Percentiles rank a stretch among this genome's conserved stretches.
Evolutionary conservation across 2,113 vertebrate species (phyloP).

Genomic region (Takifugu bimaculatus): DNA sequence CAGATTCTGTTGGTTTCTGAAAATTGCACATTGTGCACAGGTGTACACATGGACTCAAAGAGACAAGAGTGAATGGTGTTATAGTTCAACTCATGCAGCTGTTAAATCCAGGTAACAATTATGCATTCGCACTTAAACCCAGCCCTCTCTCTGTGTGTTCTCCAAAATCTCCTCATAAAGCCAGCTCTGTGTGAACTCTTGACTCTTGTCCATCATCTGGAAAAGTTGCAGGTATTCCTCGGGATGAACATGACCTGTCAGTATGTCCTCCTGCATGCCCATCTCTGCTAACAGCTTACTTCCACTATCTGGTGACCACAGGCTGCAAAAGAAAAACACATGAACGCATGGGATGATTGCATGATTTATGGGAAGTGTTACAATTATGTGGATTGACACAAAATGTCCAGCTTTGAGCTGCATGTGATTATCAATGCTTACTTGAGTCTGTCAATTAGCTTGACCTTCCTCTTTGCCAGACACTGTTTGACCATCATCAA

Average conservation of each 20-base stretch:
- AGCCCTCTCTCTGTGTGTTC: constrained; percentile 54
- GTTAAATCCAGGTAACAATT: too few species aligned
- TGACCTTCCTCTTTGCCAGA: constrained; percentile 79
- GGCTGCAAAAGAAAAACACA: constrained; percentile 64
- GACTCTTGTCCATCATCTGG: constrained; percentile 78
- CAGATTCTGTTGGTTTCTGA: too few species aligned
- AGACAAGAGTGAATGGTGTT: too few species aligned
- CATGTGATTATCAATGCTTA: constrained; percentile 64
- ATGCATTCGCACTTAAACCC: constrained; percentile 25
- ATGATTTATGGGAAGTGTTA: background rate
- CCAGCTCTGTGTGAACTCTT: constrained; percentile 79
- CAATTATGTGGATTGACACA: background rate
- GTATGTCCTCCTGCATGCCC: constrained; percentile 60
- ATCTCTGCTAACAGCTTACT: constrained; percentile 69
- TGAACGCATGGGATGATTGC: background rate
- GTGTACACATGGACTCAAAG: too few species aligned
- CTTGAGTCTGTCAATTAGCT: constrained; percentile 79
- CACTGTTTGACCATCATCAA: constrained; percentile 89
- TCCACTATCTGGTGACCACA: constrained; percentile 77
- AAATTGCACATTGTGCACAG: too few species aligned
- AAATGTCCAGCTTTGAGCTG: background rate
- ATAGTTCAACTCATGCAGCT: too few species aligned
- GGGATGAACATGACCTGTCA: constrained; percentile 74
- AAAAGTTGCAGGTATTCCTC: constrained; percentile 83
- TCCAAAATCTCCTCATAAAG: constrained; percentile 78